Percentiles rank a stretch among this genome's conserved stretches.
Conservation (phyloP, 1,140 invertebrate species). For the Lepidurus arcticus region DNA sequence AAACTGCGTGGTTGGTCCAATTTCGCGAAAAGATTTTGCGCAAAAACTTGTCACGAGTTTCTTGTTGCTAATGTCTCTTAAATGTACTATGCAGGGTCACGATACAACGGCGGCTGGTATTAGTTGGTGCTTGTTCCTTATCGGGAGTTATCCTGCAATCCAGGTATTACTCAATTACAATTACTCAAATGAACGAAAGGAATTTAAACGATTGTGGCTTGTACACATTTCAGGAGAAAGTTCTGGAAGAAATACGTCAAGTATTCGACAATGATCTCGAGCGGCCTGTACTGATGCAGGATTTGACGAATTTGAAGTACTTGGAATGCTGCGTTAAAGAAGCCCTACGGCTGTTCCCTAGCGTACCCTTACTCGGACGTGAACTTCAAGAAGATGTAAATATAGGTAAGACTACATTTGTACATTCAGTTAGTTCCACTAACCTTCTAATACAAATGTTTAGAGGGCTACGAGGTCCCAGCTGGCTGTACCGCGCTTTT, state of each 20-base stretch:
- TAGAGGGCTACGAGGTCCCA: constrained; percentile 45
- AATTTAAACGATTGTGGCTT: neutral
- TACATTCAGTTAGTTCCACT: neutral
- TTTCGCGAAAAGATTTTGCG: no score
- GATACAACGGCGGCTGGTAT: constrained; percentile 79
- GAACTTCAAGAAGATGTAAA: constrained; percentile 48
- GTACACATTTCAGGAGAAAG: constrained; percentile 35
- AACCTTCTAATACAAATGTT: constrained; percentile 38
- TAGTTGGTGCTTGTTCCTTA: constrained; percentile 67
- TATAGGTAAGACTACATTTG: constrained; percentile 41
- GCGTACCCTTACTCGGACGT: constrained; percentile 54
- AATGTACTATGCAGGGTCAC: constrained; percentile 57
- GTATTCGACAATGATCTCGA: constrained; percentile 42
- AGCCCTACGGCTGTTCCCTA: constrained; percentile 59
- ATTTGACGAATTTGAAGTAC: constrained; percentile 58
- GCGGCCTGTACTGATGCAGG: constrained; percentile 44
- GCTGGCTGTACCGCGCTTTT: constrained; percentile 47
- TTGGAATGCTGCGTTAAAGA: constrained; percentile 67
- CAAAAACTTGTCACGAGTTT: no score
- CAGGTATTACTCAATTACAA: constrained; percentile 48
- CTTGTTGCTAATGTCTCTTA: neutral
- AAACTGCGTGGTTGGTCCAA: no score
- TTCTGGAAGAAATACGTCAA: constrained; percentile 42
- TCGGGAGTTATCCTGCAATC: constrained; percentile 66
- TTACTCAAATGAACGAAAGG: no score